These are phyloP conservation scores for Xiphophorus maculatus DNA, from an alignment of 2,113 vertebrate genomes.

Conservation along the genomic window DNA sequence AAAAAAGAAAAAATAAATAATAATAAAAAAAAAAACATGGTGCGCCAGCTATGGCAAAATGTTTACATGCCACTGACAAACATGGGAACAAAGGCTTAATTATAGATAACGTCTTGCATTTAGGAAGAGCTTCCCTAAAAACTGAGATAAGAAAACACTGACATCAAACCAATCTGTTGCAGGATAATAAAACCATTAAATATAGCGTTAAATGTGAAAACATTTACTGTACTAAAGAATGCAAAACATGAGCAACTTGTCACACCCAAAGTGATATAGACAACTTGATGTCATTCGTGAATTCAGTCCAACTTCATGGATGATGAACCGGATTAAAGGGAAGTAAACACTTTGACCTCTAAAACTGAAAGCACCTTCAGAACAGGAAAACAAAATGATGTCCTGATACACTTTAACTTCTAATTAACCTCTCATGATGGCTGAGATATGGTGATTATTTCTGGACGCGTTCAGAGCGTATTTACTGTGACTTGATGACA, in stretches of 20 bases:
- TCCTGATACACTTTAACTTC: constrained; percentile 35
- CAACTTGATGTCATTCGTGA: constrained; percentile 52
- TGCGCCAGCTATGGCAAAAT: constrained; percentile 62
- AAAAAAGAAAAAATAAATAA: not conserved
- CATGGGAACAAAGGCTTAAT: constrained; percentile 54
- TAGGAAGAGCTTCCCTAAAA: constrained; percentile 56
- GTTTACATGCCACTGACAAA: constrained; percentile 65
- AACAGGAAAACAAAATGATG: constrained; percentile 45
- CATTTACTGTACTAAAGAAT: constrained; percentile 79
- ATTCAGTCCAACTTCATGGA: constrained; percentile 54
- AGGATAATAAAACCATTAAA: constrained; percentile 79
- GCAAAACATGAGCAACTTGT: constrained; percentile 66
- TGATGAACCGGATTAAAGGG: constrained; percentile 75
- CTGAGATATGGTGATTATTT: constrained; percentile 12
- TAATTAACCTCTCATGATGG: constrained; percentile 3
- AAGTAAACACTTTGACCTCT: constrained; percentile 66
- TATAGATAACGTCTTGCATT: constrained; percentile 53
- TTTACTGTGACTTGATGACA: constrained; percentile 52
- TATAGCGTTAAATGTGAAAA: constrained; percentile 75
- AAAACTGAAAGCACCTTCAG: constrained; percentile 66
- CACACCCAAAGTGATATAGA: constrained; percentile 64
- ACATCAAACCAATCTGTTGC: constrained; percentile 76
- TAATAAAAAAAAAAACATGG: constrained; percentile 37
- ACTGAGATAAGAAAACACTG: constrained; percentile 71
- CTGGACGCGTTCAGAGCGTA: constrained; percentile 45